Evolutionary conservation across 2,888 invertebrate genomes (phyloP), one percentile per base, ranked within the genome.

Genomic region (Plusia festucae): DNA sequence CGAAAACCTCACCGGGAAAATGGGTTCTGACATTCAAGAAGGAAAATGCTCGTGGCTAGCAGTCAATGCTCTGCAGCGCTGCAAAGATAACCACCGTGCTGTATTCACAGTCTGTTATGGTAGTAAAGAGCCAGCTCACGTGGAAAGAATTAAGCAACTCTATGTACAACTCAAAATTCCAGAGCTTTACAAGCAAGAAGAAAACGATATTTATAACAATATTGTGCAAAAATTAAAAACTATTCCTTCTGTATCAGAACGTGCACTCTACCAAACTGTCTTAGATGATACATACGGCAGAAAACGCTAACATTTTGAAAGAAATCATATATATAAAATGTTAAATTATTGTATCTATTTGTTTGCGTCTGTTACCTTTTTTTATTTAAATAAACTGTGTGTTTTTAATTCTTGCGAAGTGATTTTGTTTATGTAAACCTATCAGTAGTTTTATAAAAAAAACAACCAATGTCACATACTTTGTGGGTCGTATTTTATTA

Each of bases 21-120:
- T 96, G 16, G 98, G 98, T 5, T 97, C 97, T 0, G 99, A 99
- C 85, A 99, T 99, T 77, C 96, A 97, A 87, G 98, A 99, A 83
- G 98, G 98, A 51, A 99, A 99, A 91, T 99, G 99, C 89, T 96
- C 98, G 0, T 99, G 99, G 99, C 92, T 99, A 44, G 97, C 98
- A 0, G 98, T 98, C 0, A 97, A 97, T 98, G 97, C 63, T 27
- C 95, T 99, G 71, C 97, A 98, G 88, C 95, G 96, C 54, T 97
- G 97, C 18, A 96, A 94, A 59, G 92, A 96, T 0, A 93, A 95
- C 5, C 97, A 98, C 82, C 95, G 95, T 63, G 71, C 77, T 3
- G 86, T 89, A 32, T 96, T 98, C 90, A 91, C 95, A 76, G 96
- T 97, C 65, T 97, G 97, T 88, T 98, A 98, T 85, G 98, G 98